A percentile compares a stretch with the other conserved stretches of the same genome.
Conservation (phyloP, 2,113 vertebrate genomes). For the Tonatia bakeri region DNA sequence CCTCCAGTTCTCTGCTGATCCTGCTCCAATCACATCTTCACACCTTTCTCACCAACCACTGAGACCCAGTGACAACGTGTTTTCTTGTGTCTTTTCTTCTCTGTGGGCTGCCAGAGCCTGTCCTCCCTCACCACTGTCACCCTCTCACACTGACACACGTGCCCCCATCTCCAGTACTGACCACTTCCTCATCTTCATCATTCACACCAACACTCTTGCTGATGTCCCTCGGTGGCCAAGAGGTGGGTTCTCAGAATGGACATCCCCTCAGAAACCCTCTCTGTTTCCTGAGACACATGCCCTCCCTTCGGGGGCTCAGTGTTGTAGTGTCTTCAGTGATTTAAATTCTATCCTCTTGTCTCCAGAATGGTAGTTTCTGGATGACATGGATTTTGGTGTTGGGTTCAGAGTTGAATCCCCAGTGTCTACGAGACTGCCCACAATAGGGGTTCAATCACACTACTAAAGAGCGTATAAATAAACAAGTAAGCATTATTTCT, state of each 20-base stretch:
- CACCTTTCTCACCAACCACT: neutral
- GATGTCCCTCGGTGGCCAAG: neutral
- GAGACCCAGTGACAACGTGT: rapidly evolving
- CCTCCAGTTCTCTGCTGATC: too few relatives aligned
- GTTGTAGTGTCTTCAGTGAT: neutral
- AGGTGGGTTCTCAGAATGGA: neutral
- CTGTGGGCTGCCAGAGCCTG: too few relatives aligned
- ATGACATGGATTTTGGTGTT: neutral
- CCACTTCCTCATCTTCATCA: neutral
- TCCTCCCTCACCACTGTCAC: neutral
- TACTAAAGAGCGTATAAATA: too few relatives aligned
- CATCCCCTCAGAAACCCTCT: neutral
- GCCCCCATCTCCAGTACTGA: neutral
- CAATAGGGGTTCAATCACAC: too few relatives aligned
- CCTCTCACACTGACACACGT: neutral
- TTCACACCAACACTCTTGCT: neutral
- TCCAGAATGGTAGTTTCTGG: neutral
- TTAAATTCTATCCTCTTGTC: neutral
- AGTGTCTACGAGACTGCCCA: too few relatives aligned
- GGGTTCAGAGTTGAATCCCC: rapidly evolving
- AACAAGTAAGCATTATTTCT: neutral
- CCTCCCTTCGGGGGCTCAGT: too few relatives aligned
- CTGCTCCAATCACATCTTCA: neutral
- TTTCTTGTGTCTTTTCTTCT: neutral
- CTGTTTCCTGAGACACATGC: neutral